phyloP scores from a whole-genome alignment of 1,140 invertebrate genomes.

The Homarus americanus region DNA sequence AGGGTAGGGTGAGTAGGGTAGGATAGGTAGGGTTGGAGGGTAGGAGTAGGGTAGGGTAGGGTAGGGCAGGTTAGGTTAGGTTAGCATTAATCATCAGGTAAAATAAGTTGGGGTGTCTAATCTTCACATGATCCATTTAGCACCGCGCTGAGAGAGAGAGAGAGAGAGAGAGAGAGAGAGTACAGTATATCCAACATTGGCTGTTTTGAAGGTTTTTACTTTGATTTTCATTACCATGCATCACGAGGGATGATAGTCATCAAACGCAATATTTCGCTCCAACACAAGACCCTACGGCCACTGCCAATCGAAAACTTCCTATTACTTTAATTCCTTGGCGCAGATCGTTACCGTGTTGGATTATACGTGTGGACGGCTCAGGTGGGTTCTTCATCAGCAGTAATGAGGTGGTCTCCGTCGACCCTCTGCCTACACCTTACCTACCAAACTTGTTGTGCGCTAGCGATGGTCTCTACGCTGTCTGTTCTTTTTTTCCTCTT shows the following conservation, averaged over 20 bases:
- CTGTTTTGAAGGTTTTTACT: conserved; percentile 16
- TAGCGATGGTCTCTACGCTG: too few relatives aligned
- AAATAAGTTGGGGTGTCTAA: too few relatives aligned
- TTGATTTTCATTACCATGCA: conserved; percentile 34
- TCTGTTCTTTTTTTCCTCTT: too few relatives aligned
- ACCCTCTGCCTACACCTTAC: too few relatives aligned
- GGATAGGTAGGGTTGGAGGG: neutral
- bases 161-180: too few relatives aligned
- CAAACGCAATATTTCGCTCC: conserved; percentile 24
- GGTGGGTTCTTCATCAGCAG: conserved; percentile 12
- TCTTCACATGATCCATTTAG: neutral
- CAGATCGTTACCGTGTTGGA: conserved; percentile 6
- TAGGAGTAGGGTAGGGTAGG: too few relatives aligned
- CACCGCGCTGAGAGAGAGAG: neutral
- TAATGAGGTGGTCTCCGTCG: conserved; percentile 17
- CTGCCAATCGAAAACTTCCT: conserved; percentile 25
- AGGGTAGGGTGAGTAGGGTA: neutral
- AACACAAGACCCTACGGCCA: neutral
- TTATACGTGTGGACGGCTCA: neutral
- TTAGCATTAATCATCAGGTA: neutral
- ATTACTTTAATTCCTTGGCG: conserved; percentile 27
- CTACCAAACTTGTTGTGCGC: too few relatives aligned
- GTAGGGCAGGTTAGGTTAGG: too few relatives aligned
- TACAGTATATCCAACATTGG: too few relatives aligned
- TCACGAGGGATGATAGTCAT: conserved; percentile 32